These are phyloP conservation scores for Linnaemya vulpina DNA, from an alignment of 2,888 invertebrate genomes.

Conservation along the genomic window DNA sequence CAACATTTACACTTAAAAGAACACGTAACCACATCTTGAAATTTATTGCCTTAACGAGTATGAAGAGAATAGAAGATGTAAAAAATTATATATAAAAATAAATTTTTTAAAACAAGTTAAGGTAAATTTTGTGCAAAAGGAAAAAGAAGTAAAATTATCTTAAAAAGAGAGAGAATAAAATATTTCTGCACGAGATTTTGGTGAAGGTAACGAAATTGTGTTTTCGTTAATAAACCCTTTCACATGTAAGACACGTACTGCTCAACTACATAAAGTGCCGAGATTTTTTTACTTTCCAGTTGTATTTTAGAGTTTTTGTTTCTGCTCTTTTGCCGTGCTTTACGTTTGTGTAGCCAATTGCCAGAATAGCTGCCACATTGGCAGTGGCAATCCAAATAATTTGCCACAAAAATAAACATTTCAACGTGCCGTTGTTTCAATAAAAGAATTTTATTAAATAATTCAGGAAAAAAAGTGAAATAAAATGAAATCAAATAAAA, in stretches of 20 bases:
- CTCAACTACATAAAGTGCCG: conserved; percentile 68
- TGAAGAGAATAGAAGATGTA: conserved; percentile 35
- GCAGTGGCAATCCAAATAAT: conserved; percentile 76
- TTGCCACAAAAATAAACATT: conserved; percentile 75
- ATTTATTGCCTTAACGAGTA: conserved; percentile 72
- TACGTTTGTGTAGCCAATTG: conserved; percentile 12
- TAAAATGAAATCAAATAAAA: neutral
- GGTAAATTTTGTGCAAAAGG: conserved; percentile 30
- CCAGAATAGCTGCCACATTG: conserved; percentile 27
- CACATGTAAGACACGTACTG: conserved; percentile 69
- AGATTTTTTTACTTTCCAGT: conserved; percentile 55
- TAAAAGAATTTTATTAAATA: conserved; percentile 9
- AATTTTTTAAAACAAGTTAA: conserved; percentile 58
- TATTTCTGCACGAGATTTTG: conserved; percentile 1
- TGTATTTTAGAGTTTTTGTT: conserved; percentile 15
- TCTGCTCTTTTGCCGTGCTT: neutral
- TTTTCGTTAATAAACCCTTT: conserved; percentile 58
- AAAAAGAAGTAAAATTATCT: conserved; percentile 30
- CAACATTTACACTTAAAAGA: conserved; percentile 71
- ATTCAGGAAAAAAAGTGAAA: neutral
- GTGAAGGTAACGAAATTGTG: conserved; percentile 16
- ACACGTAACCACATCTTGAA: conserved; percentile 70
- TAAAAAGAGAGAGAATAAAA: neutral
- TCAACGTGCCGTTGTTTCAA: conserved; percentile 53
- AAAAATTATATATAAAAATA: conserved; percentile 46